phyloP scores from a whole-genome alignment of 2,888 invertebrate genomes.

The Bembecia ichneumoniformis region DNA sequence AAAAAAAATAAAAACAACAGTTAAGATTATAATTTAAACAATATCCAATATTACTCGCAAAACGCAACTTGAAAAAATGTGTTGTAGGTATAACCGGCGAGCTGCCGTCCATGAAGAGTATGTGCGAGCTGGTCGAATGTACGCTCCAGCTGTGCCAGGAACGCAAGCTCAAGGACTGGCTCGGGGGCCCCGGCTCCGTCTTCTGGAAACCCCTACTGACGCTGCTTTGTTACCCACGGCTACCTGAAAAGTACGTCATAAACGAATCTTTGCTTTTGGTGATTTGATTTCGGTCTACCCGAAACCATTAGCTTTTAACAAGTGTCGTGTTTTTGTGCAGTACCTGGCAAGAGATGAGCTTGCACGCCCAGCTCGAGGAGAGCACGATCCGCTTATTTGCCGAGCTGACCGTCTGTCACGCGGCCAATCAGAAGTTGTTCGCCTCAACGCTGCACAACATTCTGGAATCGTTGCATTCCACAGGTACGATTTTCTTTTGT shows the following conservation, averaged over 20 bases:
- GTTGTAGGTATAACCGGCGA: slow-evolving; percentile 8
- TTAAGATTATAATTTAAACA: too few relatives aligned
- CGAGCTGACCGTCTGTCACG: slow-evolving; percentile 87
- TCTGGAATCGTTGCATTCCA: slow-evolving; percentile 71
- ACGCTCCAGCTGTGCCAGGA: slow-evolving; percentile 86
- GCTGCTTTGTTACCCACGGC: slow-evolving; percentile 78
- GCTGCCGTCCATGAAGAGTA: slow-evolving; percentile 39
- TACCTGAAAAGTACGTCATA: slow-evolving; percentile 34
- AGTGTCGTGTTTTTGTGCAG: slow-evolving; percentile 19
- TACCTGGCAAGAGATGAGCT: slow-evolving; percentile 56
- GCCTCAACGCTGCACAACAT: slow-evolving; percentile 85
- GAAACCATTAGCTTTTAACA: too few relatives aligned
- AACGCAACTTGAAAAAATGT: too few relatives aligned
- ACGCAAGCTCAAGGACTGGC: slow-evolving; percentile 88
- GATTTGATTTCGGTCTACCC: neutral
- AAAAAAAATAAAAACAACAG: too few relatives aligned
- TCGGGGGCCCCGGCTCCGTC: slow-evolving; percentile 85
- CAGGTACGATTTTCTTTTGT: slow-evolving; percentile 25
- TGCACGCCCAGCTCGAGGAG: slow-evolving; percentile 77
- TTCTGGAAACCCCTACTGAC: slow-evolving; percentile 89
- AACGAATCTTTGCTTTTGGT: neutral
- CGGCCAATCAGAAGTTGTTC: slow-evolving; percentile 85
- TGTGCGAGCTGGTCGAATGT: slow-evolving; percentile 79
- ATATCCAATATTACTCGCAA: too few relatives aligned
- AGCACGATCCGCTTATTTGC: slow-evolving; percentile 87